Evolutionary conservation across 2,888 invertebrate genomes (phyloP).

Genomic region (Sipha maydis): DNA sequence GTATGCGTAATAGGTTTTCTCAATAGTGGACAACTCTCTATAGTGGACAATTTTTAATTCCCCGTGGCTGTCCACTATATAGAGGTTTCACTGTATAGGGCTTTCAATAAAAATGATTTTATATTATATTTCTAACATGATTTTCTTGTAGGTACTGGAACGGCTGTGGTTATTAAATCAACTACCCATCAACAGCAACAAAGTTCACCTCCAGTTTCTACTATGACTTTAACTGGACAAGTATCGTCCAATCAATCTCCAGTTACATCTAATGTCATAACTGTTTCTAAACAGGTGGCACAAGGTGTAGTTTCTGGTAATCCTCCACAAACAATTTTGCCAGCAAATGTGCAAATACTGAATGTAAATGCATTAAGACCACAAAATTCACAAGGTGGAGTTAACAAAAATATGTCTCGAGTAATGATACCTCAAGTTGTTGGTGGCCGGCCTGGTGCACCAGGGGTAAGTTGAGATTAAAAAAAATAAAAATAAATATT

Average conservation of each 20-base stretch:
- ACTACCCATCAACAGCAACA: conserved; percentile 50
- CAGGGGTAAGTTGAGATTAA: conserved; percentile 74
- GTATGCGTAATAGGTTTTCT: too few relatives aligned
- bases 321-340: conserved; percentile 73
- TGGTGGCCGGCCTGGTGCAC: conserved; percentile 82
- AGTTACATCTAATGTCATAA: conserved; percentile 67
- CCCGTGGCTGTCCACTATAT: too few relatives aligned
- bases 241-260: conserved; percentile 65
- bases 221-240: conserved; percentile 66
- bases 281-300: conserved; percentile 66
- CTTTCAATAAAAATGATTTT: not conserved
- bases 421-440: conserved; percentile 82
- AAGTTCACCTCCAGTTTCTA: conserved; percentile 61
- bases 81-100: too few relatives aligned
- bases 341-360: conserved; percentile 83
- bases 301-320: conserved; percentile 66
- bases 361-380: conserved; percentile 77
- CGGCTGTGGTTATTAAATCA: conserved; percentile 62
- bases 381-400: conserved; percentile 74
- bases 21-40: too few relatives aligned
- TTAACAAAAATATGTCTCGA: conserved; percentile 79
- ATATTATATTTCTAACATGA: not conserved
- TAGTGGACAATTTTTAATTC: too few relatives aligned
- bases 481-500: too few relatives aligned
- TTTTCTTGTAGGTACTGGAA: conserved; percentile 56